Evolutionary conservation across 2,797 vertebrate genomes (phyloP).

Genomic region (Neosalanx taihuensis): DNA sequence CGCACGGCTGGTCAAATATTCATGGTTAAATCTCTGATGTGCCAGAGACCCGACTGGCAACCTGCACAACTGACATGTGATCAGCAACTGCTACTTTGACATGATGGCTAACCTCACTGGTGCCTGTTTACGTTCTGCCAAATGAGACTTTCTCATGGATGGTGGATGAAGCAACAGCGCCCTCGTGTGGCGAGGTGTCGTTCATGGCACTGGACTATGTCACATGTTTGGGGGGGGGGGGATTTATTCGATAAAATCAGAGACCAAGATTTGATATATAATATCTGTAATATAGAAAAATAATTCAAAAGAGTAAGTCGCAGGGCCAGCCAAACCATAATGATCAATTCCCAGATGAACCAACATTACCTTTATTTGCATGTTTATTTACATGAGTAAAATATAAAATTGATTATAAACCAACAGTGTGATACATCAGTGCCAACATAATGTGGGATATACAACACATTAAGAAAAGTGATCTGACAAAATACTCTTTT

Average conservation of each 20-base stretch:
- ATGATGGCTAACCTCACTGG: not conserved
- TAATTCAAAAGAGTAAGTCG: no score
- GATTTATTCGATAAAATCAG: no score
- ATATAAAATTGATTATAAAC: conserved; percentile 2
- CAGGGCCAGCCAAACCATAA: no score
- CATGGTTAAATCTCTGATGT: not conserved
- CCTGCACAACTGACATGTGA: not conserved
- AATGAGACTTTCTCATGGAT: not conserved
- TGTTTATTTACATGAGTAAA: not conserved
- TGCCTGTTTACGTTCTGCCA: conserved; percentile 32
- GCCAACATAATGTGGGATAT: not conserved
- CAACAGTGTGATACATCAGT: not conserved
- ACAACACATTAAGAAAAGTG: not conserved
- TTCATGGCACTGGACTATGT: not conserved
- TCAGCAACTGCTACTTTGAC: conserved; percentile 17
- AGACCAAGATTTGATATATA: no score
- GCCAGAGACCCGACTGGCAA: not conserved
- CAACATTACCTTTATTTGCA: not conserved
- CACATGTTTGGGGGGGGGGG: no score
- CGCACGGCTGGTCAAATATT: conserved; percentile 31
- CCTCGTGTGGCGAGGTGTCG: conserved; percentile 23
- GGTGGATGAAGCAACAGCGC: conserved; percentile 23
- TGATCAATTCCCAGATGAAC: no score
- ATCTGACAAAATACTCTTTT: not conserved
- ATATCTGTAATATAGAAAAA: no score